Base-by-base conservation (phyloP, 2,797 vertebrate species). In the Tangara arthus region DNA sequence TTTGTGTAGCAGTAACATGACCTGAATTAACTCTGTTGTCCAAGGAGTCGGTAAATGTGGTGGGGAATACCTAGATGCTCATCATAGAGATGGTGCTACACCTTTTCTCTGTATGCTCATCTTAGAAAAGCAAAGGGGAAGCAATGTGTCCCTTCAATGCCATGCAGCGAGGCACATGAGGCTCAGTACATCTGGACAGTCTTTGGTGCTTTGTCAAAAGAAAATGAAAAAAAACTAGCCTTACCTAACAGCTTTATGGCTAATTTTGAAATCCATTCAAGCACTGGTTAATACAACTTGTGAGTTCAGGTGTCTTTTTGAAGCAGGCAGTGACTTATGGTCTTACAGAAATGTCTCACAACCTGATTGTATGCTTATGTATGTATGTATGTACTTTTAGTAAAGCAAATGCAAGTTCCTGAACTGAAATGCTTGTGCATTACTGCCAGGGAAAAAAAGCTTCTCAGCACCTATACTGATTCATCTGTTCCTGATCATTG, bases 151-250 rank as follows among this genome's bases (percentile, higher is more conserved):
- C 3, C 12, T 6, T 4, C 3, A 27, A 41, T 37, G 30, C 47
- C 15, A 1, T 3, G 23, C 13, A 5, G 42, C 9, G 12, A 46
- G 9, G 34, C 6, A 4, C 8, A 0, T 3, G 39, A 32, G 46
- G 5, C 21, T 44, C 39, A 10, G 16, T 15, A 16, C 1, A 27
- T 8, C 20, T 35, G 15, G 20, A 22, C 26, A 13, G 23, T 39
- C 19, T 34, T 34, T 11, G 41, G 18, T 56, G 30, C 41, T 69
- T 34, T 22, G 9, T 35, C 12, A 11, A 49, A 72, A 57, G 19
- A 28, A 53, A 53, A 30, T 10, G 3, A n/a, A 14, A 26, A 53
- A 34, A 26, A 53, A 34, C 14, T 13, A 56, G 11, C 8, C 5
- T 44, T 39, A 16, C 4, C 15, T 47, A 7, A 7, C 6, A 42